A percentile compares a stretch with the other conserved stretches of the same genome.
Conservation (phyloP, 2,113 vertebrate genomes). For the Gallinago jamesoni region DNA sequence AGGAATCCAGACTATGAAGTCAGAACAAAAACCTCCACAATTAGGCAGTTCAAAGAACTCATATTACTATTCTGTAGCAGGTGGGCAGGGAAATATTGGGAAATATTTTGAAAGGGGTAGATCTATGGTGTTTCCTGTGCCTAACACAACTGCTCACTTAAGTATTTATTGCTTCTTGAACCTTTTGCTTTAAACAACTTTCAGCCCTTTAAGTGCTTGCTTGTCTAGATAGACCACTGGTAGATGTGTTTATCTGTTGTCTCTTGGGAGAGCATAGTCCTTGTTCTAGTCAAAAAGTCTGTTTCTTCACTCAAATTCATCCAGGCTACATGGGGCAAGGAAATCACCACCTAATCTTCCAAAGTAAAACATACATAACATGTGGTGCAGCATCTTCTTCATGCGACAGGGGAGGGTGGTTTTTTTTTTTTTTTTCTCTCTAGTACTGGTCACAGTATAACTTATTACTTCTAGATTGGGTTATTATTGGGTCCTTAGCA, state of each 20-base stretch:
- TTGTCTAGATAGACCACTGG: fast-evolving
- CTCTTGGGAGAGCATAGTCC: neutral
- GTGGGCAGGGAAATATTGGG: neutral
- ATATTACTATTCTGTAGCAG: neutral
- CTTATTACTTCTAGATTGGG: neutral
- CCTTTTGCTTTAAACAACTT: neutral
- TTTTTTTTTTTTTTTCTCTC: neutral
- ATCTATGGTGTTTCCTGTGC: neutral
- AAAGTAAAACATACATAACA: neutral
- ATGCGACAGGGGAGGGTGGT: neutral
- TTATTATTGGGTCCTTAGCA: neutral
- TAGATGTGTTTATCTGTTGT: neutral
- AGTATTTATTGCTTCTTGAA: neutral
- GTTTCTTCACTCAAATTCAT: neutral
- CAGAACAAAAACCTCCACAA: neutral
- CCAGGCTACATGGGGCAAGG: neutral
- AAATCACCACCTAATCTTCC: neutral
- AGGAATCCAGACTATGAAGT: neutral
- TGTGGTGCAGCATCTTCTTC: neutral
- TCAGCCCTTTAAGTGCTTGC: neutral
- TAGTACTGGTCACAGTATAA: neutral
- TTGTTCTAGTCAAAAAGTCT: neutral
- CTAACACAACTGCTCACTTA: neutral
- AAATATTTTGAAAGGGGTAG: neutral
- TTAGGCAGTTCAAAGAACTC: neutral